Evolutionary conservation across 2,888 invertebrate species (phyloP).

Genomic region (Patella depressa): DNA sequence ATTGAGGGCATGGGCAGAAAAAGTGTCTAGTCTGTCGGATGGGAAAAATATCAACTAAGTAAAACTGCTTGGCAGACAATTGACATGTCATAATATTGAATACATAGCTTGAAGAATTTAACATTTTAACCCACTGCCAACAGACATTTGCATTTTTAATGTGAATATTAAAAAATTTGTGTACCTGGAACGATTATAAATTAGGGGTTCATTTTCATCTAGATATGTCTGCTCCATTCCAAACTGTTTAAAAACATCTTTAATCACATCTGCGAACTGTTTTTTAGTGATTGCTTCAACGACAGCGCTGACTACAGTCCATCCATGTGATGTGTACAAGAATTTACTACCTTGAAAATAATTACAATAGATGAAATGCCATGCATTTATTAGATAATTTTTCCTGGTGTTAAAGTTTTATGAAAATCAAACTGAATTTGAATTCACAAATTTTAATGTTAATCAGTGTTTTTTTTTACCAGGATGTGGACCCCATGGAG

Average conservation of each 20-base stretch:
- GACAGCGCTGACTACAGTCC: constrained; percentile 75
- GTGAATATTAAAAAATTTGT: not conserved
- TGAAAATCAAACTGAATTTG: not conserved
- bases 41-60: too few relatives aligned
- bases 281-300: constrained; percentile 72
- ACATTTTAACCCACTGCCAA: not conserved
- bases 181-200: constrained; percentile 74
- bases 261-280: constrained; percentile 59
- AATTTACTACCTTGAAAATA: constrained; percentile 66
- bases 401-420: not conserved
- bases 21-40: too few relatives aligned
- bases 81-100: too few relatives aligned
- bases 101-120: too few relatives aligned
- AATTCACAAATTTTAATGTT: not conserved
- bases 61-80: too few relatives aligned
- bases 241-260: constrained; percentile 71
- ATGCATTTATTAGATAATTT: not conserved
- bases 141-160: too few relatives aligned
- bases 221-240: constrained; percentile 74
- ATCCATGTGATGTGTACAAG: constrained; percentile 76
- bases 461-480: not conserved
- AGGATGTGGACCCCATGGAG: not conserved
- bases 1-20: too few relatives aligned
- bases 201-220: constrained; percentile 73
- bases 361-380: not conserved